Conservation (phyloP, 2,113 vertebrate genomes). For the Alligator mississippiensis region DNA sequence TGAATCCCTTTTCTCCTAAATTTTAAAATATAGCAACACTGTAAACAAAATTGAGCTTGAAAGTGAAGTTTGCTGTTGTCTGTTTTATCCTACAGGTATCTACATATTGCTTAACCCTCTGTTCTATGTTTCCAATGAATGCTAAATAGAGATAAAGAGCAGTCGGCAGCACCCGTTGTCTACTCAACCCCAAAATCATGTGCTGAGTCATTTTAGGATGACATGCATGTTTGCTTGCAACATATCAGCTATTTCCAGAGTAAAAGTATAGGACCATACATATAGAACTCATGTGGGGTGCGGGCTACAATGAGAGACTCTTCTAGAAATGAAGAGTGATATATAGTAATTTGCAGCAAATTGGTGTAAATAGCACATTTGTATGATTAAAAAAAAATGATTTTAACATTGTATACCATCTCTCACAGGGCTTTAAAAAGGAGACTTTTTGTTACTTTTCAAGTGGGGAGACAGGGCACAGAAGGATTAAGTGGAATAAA, state of each 20-base stretch:
- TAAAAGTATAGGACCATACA: neutral
- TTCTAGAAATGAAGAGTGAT: neutral
- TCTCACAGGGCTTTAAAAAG: neutral
- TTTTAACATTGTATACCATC: neutral
- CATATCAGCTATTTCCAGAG: neutral
- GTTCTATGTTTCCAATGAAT: neutral
- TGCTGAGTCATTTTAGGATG: neutral
- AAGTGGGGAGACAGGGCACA: neutral
- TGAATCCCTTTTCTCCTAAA: neutral
- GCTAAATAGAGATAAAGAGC: neutral
- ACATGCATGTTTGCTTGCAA: neutral
- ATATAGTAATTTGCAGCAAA: neutral
- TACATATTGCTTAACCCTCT: neutral
- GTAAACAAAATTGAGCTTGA: neutral
- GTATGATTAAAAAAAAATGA: neutral
- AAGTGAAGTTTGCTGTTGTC: neutral
- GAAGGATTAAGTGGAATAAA: neutral
- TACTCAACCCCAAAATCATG: rapidly evolving
- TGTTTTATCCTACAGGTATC: neutral
- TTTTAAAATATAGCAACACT: neutral
- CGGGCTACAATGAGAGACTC: neutral
- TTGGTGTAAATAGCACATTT: neutral
- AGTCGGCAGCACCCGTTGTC: rapidly evolving
- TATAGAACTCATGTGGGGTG: neutral
- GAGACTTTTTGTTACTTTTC: neutral